phyloP scores from a whole-genome alignment of 2,113 vertebrate genomes.

The Oreotrochilus melanogaster region DNA sequence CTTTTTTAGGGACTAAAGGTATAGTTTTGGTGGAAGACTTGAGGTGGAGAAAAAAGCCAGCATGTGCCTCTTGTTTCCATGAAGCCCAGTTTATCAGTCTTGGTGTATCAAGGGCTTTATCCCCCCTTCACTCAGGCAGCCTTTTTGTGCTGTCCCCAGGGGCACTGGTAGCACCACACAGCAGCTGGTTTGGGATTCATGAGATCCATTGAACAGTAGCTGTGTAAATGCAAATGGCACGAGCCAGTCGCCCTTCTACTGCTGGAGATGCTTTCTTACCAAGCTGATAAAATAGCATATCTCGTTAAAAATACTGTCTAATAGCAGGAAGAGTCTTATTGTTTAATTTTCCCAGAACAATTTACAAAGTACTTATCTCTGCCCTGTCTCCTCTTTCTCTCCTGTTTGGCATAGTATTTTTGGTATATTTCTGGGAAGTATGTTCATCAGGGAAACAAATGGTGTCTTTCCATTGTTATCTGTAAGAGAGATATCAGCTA shows the following conservation, averaged over 20 bases:
- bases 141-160: background rate
- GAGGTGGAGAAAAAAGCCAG: background rate
- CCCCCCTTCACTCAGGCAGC: background rate
- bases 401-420: background rate
- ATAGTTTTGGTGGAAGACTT: background rate
- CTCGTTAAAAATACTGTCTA: background rate
- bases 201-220: background rate
- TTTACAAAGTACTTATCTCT: background rate
- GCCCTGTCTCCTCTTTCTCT: background rate
- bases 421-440: constrained; percentile 6
- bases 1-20: background rate
- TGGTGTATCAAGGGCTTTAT: background rate
- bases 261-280: background rate
- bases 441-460: background rate
- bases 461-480: background rate
- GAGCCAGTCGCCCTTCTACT: background rate
- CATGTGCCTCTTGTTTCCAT: background rate
- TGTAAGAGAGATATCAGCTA: background rate
- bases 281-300: background rate
- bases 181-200: background rate
- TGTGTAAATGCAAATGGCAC: background rate
- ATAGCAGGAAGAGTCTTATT: background rate
- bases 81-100: background rate
- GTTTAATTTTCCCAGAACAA: background rate
- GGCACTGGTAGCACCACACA: background rate